phyloP scores from a whole-genome alignment of 1,140 invertebrate genomes.

The Neomicropteryx cornuta region DNA sequence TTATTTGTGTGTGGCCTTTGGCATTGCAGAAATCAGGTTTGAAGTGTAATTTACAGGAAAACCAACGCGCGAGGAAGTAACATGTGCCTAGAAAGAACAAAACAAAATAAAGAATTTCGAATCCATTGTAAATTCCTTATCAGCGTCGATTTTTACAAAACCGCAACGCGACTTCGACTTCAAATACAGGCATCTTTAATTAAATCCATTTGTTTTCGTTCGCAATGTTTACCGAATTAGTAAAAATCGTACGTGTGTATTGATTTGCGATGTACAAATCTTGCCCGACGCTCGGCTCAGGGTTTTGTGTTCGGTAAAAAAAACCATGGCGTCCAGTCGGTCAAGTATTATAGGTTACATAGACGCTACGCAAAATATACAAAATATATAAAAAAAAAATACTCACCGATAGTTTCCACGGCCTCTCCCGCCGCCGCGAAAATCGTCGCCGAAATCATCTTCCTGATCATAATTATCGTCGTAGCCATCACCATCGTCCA shows the following conservation, averaged over 20 bases:
- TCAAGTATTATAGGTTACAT: constrained; percentile 3
- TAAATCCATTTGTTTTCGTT: too few relatives aligned
- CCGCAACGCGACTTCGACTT: too few relatives aligned
- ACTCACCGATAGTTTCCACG: constrained; percentile 44
- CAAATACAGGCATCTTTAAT: too few relatives aligned
- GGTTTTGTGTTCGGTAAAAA: constrained; percentile 4
- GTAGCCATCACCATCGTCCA: constrained; percentile 15
- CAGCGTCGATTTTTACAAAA: too few relatives aligned
- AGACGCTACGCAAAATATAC: constrained; percentile 4
- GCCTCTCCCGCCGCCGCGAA: constrained; percentile 36
- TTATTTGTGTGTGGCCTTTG: too few relatives aligned
- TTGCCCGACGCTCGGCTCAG: constrained; percentile 17
- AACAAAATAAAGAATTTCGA: too few relatives aligned
- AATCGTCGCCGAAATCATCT: constrained; percentile 27
- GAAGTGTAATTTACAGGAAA: too few relatives aligned
- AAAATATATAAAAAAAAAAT: constrained; percentile 4
- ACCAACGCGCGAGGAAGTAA: too few relatives aligned
- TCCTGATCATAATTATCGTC: constrained; percentile 24
- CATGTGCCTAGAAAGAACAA: too few relatives aligned
- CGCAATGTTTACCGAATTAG: not conserved
- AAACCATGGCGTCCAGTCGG: not conserved
- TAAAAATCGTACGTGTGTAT: not conserved
- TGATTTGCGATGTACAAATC: constrained; percentile 4
- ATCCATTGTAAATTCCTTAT: too few relatives aligned
- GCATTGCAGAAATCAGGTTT: too few relatives aligned